phyloP scores from a whole-genome alignment of 2,797 vertebrate species.

The Lacerta bilineata region DNA sequence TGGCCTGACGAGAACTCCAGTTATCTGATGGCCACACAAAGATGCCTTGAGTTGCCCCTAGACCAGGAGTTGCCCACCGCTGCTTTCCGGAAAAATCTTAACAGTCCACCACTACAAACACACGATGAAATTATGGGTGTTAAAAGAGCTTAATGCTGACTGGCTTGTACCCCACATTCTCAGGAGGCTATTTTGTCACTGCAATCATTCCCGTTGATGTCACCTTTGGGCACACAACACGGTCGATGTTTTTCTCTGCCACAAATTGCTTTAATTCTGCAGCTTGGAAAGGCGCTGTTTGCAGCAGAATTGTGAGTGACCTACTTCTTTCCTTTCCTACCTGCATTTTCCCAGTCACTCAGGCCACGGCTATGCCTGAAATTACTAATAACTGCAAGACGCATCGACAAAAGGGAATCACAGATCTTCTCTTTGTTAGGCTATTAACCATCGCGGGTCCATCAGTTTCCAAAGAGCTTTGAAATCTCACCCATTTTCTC shows the following conservation, averaged over 20 bases:
- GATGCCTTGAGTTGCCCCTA: too few species aligned
- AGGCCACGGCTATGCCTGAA: conserved; percentile 35
- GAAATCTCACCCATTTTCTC: conserved; percentile 49
- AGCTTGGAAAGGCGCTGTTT: conserved; percentile 8
- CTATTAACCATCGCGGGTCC: conserved; percentile 32
- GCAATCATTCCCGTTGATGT: neutral
- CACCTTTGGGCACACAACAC: neutral
- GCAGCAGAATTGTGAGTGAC: neutral
- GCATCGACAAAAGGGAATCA: conserved; percentile 16
- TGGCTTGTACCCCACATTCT: neutral
- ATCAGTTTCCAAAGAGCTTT: conserved; percentile 53
- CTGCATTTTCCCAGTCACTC: conserved; percentile 48
- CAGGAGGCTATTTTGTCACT: neutral
- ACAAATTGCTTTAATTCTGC: conserved; percentile 1
- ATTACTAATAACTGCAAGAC: conserved; percentile 39
- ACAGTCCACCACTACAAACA: too few species aligned
- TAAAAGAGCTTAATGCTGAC: neutral
- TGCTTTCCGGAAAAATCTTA: too few species aligned
- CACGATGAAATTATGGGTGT: too few species aligned
- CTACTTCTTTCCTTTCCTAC: conserved; percentile 8
- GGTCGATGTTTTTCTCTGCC: neutral
- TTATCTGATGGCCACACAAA: too few species aligned
- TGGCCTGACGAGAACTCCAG: too few species aligned
- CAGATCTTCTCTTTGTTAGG: conserved; percentile 23
- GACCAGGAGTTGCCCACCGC: too few species aligned